Base-by-base conservation (phyloP, 2,797 vertebrate species). In the Girardinus metallicus region DNA sequence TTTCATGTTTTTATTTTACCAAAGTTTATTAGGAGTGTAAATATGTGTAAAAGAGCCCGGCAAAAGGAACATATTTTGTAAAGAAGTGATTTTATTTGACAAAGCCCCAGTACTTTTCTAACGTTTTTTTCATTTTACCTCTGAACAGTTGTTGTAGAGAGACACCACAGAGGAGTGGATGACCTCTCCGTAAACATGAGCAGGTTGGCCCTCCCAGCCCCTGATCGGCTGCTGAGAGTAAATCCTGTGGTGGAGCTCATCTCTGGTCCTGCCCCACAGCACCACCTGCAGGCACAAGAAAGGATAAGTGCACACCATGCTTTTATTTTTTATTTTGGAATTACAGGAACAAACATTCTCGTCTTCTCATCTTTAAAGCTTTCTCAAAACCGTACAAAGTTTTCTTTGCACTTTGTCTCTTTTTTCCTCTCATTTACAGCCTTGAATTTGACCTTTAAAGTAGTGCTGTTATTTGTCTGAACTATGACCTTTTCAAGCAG, bases 161-260 rank as follows among this genome's bases (percentile, higher is more conserved):
- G 86, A 91, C 81, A 96, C 94, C 44, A 94, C 81, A 9, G 96
- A 97, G 12, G 97, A 97, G 93, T 96, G 93, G 77, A 96, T 81
- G 71, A 97, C 95, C 79, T 96, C 94, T 89, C 97, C 96, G 41
- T 95, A 96, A 53, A 92, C 87, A 78, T 94, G 92, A 23, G 94
- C 88, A 21, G 89, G 90, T 64, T 88, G 93, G 39, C 96, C 96
- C 88, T 97, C 96, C 97, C 97, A 97, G 73, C 93, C 95, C 31
- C 64, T 88, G 86, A 97, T 91, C 2, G 95, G 93, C 87, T 95
- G 92, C 80, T 95, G 91, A 1, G 91, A 94, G 83, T 91, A 94
- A 79, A 97, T 89, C 79, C 94, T 94, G 74, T 91, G 90, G 62
- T 92, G 94, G 36, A 97, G 74, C 76, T 96, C 94, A 1, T 96